phyloP scores from a whole-genome alignment of 2,888 invertebrate genomes.

The Agrotis puta region DNA sequence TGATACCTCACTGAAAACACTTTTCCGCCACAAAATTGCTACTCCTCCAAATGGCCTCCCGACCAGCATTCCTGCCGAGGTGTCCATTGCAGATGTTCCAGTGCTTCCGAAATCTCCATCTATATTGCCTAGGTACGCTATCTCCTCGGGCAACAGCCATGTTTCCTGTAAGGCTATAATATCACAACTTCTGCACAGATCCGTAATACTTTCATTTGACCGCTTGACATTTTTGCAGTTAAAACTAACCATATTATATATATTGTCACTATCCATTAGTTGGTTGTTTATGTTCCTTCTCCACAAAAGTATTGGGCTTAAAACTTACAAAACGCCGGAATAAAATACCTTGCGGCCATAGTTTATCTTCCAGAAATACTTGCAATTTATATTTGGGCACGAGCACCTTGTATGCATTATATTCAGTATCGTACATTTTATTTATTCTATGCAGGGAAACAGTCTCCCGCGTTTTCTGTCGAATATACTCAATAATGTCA shows the following conservation, averaged over 20 bases:
- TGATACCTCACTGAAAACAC: background rate
- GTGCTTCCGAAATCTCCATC: background rate
- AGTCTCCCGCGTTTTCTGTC: slow-evolving; percentile 2
- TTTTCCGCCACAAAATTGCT: background rate
- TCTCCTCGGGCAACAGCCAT: background rate
- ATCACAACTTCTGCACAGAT: no score
- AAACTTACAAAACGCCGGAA: slow-evolving; percentile 2
- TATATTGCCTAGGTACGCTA: background rate
- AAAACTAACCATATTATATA: no score
- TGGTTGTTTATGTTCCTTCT: no score
- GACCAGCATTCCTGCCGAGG: background rate
- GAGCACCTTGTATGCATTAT: background rate
- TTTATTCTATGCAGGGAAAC: slow-evolving; percentile 2
- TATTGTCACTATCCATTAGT: no score
- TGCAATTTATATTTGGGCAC: background rate
- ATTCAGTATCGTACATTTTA: background rate
- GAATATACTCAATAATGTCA: background rate
- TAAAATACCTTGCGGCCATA: slow-evolving; percentile 1
- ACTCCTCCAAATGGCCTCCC: background rate
- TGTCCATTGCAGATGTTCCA: background rate
- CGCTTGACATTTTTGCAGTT: no score
- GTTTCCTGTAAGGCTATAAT: background rate
- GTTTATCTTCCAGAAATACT: background rate
- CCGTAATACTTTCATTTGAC: no score
- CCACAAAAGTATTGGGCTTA: no score